Conservation (phyloP, 1,140 invertebrate genomes). For the Vollenhovia emeryi region DNA sequence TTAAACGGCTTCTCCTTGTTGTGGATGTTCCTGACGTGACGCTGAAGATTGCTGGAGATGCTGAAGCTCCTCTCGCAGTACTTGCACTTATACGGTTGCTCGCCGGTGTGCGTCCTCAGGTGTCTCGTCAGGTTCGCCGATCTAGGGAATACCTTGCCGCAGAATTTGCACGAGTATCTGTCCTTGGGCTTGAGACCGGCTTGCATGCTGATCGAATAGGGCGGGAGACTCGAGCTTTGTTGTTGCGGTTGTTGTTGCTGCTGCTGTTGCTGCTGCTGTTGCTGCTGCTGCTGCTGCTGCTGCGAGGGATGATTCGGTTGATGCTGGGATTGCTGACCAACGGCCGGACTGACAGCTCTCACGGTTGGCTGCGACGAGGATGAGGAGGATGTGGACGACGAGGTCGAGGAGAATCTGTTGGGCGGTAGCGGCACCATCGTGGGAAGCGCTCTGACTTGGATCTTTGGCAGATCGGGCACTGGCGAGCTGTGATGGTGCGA, state of each 20-base stretch:
- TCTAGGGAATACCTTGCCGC: slow-evolving; percentile 99
- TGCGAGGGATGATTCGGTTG: slow-evolving; percentile 66
- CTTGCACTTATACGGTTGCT: slow-evolving; percentile 99
- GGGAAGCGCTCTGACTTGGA: slow-evolving; percentile 83
- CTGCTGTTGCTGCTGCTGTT: slow-evolving; percentile 76
- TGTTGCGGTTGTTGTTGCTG: slow-evolving; percentile 71
- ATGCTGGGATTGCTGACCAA: slow-evolving; percentile 61
- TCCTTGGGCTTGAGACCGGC: slow-evolving; percentile 91
- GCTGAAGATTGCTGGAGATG: slow-evolving; percentile 99
- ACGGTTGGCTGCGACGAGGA: slow-evolving; percentile 64
- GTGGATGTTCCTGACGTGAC: slow-evolving; percentile 99
- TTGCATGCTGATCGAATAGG: slow-evolving; percentile 81
- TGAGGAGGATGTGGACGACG: slow-evolving; percentile 76
- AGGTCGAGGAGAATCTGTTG: slow-evolving; percentile 80
- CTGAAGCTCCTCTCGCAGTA: slow-evolving; percentile 99
- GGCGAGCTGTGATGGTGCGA: slow-evolving; percentile 84
- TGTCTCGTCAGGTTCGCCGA: slow-evolving; percentile 99
- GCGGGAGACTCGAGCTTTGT: slow-evolving; percentile 83
- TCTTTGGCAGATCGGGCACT: slow-evolving; percentile 83
- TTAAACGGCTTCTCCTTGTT: slow-evolving; percentile 98
- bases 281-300: slow-evolving; percentile 61
- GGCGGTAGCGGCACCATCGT: slow-evolving; percentile 84
- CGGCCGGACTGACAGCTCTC: slow-evolving; percentile 72
- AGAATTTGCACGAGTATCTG: slow-evolving; percentile 99
- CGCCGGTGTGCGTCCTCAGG: slow-evolving; percentile 98